Base-by-base conservation (phyloP, 35 echinoderm and acorn worm species). In the Ptychodera flava region DNA sequence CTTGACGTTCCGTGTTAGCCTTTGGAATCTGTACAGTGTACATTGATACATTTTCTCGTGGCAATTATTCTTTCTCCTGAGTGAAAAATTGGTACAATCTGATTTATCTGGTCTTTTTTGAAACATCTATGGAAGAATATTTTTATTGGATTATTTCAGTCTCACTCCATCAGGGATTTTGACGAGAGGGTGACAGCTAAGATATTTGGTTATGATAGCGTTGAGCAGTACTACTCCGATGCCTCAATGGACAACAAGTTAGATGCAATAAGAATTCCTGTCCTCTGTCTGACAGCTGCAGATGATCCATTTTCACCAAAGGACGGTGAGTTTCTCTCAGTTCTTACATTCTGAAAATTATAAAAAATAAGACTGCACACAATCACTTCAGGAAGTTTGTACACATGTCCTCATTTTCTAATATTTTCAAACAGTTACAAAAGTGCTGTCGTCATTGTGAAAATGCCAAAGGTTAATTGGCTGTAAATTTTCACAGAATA, bases 261-360 rank as follows among this genome's bases (percentile, higher is more conserved):
- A 32, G 36, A 89, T 82, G 84, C 80, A n/a, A 90, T 99, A 16
- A 85, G 81, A 81, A 82, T 99, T 35, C 96, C 96, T 28, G 94
- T 92, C 0, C 79, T 99, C 0, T 99, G 96, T 77, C 37, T 99
- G 37, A 94, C 88, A 77, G 93, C 96, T 78, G 90, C 88, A 16
- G 93, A 99, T 77, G 96, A 99, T 76, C 91, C 96, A 0, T 99
- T 99, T 80, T 85, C 96, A 37, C 96, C 96, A 0, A 78, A 90
- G 14, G 31, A 83, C 33, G 91, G 96, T 99, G 89, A 91, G 31
- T 31, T 1, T 33, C 34, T 32, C 16, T 82, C 31, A 33, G 31
- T 14, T 32, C 31, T n/a, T n/a, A 77, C n/a, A n/a, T 15, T 77
- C 15, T 77, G n/a, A 77, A 15, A 15, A 77, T 15, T n/a, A 77